phyloP scores from a whole-genome alignment of 1,140 invertebrate genomes.

The Drosophila simulans region DNA sequence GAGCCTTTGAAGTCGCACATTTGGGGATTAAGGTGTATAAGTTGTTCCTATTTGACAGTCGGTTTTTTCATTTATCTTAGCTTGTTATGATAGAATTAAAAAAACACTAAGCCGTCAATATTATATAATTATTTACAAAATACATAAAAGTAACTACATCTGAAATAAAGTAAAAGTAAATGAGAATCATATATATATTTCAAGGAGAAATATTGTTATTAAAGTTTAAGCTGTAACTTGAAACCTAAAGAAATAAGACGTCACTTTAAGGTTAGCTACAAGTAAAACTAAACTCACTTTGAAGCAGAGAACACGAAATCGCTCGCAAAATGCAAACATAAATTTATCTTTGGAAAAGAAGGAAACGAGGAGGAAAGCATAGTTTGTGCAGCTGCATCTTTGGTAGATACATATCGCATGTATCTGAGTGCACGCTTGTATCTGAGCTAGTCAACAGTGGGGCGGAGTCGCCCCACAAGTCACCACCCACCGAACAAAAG shows the following conservation, averaged over 20 bases:
- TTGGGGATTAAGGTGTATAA: slow-evolving; percentile 12
- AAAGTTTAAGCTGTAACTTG: background rate
- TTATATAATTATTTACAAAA: too few species aligned
- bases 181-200: background rate
- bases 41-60: background rate
- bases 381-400: slow-evolving; percentile 44
- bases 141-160: background rate
- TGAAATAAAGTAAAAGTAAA: background rate
- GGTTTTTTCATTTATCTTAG: background rate
- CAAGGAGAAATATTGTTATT: too few species aligned
- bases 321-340: slow-evolving; percentile 55
- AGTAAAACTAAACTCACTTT: slow-evolving; percentile 33
- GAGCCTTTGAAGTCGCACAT: slow-evolving; percentile 10
- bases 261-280: slow-evolving; percentile 28
- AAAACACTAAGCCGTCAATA: too few species aligned
- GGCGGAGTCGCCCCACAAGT: background rate
- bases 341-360: slow-evolving; percentile 22
- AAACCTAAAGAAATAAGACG: background rate
- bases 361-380: slow-evolving; percentile 7
- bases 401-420: slow-evolving; percentile 65
- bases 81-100: too few species aligned
- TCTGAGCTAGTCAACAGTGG: slow-evolving; percentile 61
- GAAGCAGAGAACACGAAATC: slow-evolving; percentile 39
- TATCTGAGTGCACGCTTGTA: slow-evolving; percentile 59
- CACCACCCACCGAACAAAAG: slow-evolving; percentile 56